These are phyloP conservation scores for Silurus aristotelis DNA, from an alignment of 2,797 vertebrate species.

Conservation along the genomic window DNA sequence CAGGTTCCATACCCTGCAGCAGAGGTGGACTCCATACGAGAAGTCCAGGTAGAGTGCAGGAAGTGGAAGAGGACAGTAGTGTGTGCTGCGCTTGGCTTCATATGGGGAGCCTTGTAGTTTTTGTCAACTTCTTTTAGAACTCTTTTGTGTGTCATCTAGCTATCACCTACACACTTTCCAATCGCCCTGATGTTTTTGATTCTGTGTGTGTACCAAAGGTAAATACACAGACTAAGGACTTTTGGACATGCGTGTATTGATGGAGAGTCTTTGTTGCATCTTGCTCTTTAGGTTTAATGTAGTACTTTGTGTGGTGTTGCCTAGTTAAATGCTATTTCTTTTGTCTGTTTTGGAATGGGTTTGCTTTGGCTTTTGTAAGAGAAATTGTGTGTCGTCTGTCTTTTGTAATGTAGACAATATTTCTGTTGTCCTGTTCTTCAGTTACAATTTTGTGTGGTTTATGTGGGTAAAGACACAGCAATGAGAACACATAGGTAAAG, in stretches of 20 bases:
- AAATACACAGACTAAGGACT: slow-evolving; percentile 11
- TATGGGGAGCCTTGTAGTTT: slow-evolving; percentile 46
- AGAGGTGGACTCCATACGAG: slow-evolving; percentile 65
- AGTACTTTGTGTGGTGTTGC: slow-evolving; percentile 51
- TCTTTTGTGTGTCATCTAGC: slow-evolving; percentile 50
- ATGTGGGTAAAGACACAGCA: slow-evolving; percentile 23
- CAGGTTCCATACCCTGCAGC: slow-evolving; percentile 63
- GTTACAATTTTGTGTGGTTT: slow-evolving; percentile 36
- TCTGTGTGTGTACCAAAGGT: neutral
- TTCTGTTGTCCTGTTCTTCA: slow-evolving; percentile 39
- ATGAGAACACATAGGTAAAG: neutral
- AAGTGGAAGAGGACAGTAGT: slow-evolving; percentile 51
- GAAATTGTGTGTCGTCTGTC: slow-evolving; percentile 58
- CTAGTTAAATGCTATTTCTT: slow-evolving; percentile 48
- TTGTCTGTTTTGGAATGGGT: slow-evolving; percentile 44
- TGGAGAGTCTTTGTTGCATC: slow-evolving; percentile 56
- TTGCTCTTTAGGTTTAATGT: slow-evolving; percentile 49
- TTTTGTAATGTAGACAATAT: slow-evolving; percentile 45
- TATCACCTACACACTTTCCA: slow-evolving; percentile 51
- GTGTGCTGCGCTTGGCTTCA: slow-evolving; percentile 55
- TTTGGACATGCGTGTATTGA: slow-evolving; percentile 55
- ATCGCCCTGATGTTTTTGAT: slow-evolving; percentile 17
- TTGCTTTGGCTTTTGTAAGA: slow-evolving; percentile 57
- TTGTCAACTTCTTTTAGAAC: slow-evolving; percentile 47
- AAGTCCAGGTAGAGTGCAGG: slow-evolving; percentile 65